Evolutionary conservation across 2,113 vertebrate genomes (phyloP), one percentile per base, ranked within the genome.

Genomic region (Limanda limanda): DNA sequence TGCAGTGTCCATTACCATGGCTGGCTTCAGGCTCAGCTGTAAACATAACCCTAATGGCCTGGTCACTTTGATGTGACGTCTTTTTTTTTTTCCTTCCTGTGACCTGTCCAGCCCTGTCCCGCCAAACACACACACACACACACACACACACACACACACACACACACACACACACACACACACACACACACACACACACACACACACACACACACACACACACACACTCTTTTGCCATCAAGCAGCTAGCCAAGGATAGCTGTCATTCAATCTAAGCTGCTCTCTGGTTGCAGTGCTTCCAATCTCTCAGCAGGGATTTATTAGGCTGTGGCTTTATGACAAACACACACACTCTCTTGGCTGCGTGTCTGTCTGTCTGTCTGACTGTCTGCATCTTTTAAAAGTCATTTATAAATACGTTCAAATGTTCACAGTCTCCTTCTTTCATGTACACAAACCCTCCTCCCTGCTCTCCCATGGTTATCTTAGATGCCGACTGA

Each of bases 221-320:
- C 31, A 1, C 21, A 61, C 37, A 35, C 60, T 45, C 18, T 21
- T 42, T 58, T n/a, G 62, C 66, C 65, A 79, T 57, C 24, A 60
- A 69, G 74, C 40, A 78, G 57, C 48, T 37, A 69, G 60, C 64
- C n/a, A 74, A 71, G 69, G 76, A 65, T 67, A 66, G 47, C 71
- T 87, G 86, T 86, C 85, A 84, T 65, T 87, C 74, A 74, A 18
- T 80, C 74, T 57, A 15, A 83, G 65, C 57, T 68, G 63, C 51
- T 47, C 64, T 83, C 66, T 10, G 54, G 60, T 64, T 37, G 45
- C 74, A 69, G 71, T 60, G 40, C 76, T 78, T 79, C 58, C 75
- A 72, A 27, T 76, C 79, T 65, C 64, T 86, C 82, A 79, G 1
- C 31, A 1, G 78, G 80, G 82, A 88, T 88, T 87, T 81, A 70